Evolutionary conservation across 1,140 invertebrate species (phyloP).

Genomic region (Pissodes strobi): DNA sequence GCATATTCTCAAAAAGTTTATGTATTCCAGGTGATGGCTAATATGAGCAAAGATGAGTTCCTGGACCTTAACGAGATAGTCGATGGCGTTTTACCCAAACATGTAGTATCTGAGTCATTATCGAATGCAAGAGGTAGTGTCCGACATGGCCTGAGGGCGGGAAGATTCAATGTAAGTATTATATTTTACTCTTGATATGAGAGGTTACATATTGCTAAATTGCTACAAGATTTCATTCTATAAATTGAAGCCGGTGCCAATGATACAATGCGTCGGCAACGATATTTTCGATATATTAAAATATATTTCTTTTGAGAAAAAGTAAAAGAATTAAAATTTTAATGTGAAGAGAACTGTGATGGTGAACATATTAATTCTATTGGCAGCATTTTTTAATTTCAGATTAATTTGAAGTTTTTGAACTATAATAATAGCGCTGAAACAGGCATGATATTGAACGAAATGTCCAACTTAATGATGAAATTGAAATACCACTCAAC

Average conservation of each 20-base stretch:
- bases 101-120: conserved; percentile 9
- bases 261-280: too few species aligned
- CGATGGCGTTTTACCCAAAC: conserved; percentile 13
- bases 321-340: too few species aligned
- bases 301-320: too few species aligned
- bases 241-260: too few species aligned
- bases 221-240: too few species aligned
- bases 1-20: background rate
- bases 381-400: background rate
- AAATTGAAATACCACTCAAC: conserved; percentile 43
- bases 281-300: too few species aligned
- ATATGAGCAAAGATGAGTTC: conserved; percentile 22
- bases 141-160: conserved; percentile 1
- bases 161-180: conserved; percentile 16
- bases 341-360: background rate
- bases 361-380: background rate
- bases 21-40: background rate
- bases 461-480: conserved; percentile 43
- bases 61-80: conserved; percentile 30
- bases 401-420: conserved; percentile 16
- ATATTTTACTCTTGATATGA: too few species aligned
- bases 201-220: too few species aligned
- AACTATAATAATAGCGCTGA: conserved; percentile 29
- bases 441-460: conserved; percentile 41
- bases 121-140: conserved; percentile 17